These are phyloP conservation scores for Iselma pallidipennis DNA, from an alignment of 2,888 invertebrate genomes.

Conservation along the genomic window DNA sequence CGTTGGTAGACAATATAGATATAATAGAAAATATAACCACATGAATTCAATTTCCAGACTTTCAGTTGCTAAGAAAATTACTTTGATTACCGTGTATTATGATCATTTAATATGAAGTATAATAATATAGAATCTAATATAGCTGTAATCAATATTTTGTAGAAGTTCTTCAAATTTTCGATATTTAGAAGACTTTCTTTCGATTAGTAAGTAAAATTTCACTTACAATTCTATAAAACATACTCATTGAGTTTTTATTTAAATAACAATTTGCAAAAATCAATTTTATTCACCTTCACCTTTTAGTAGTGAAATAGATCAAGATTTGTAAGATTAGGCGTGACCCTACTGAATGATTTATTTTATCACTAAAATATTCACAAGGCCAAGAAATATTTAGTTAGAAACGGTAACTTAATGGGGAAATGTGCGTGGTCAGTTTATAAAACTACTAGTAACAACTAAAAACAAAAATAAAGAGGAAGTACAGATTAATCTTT, in stretches of 20 bases:
- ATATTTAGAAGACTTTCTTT: not conserved
- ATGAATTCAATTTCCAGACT: not conserved
- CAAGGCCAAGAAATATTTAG: not conserved
- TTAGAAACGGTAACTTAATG: not conserved
- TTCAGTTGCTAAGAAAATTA: not conserved
- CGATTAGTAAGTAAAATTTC: too few relatives aligned
- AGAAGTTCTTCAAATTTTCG: not conserved
- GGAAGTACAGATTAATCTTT: not conserved
- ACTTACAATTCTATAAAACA: too few relatives aligned
- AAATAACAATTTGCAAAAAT: not conserved
- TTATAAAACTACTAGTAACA: not conserved
- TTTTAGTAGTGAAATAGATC: not conserved
- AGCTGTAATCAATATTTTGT: not conserved
- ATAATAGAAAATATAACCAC: not conserved
- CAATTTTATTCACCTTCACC: not conserved
- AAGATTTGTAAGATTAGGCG: not conserved
- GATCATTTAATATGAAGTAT: not conserved
- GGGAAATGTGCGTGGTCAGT: not conserved
- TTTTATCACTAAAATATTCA: not conserved
- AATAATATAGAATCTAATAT: not conserved
- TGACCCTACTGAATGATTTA: not conserved
- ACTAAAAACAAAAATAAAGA: constrained; percentile 6
- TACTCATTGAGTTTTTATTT: not conserved
- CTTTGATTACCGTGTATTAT: not conserved
- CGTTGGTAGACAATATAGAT: not conserved